Conservation (phyloP, 2,797 vertebrate species). For the Rhinatrema bivittatum region DNA sequence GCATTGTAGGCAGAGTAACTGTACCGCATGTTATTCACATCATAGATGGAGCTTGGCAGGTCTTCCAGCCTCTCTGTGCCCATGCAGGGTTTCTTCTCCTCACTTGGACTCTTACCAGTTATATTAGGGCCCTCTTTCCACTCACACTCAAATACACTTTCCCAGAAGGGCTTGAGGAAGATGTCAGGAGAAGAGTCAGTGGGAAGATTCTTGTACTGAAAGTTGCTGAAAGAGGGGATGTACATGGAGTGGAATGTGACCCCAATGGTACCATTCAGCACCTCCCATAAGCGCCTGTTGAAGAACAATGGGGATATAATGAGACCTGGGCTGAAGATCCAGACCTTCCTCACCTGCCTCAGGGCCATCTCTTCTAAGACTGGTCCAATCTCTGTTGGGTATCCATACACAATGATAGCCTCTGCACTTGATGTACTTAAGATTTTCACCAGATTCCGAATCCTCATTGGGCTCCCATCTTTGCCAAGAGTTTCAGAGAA, state of each 20-base stretch:
- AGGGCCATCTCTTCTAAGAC: slow-evolving; percentile 1
- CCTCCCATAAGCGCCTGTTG: neutral
- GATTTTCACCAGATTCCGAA: neutral
- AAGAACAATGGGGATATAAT: neutral
- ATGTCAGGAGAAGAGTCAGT: neutral
- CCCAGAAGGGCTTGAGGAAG: slow-evolving; percentile 1
- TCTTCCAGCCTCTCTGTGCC: neutral
- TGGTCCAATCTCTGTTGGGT: neutral
- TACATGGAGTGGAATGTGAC: neutral
- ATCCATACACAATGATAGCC: neutral
- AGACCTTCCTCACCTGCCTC: neutral
- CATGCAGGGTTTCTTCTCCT: neutral
- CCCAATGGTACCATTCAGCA: slow-evolving; percentile 1
- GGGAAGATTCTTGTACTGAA: neutral
- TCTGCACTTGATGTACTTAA: slow-evolving; percentile 3
- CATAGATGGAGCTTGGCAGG: neutral
- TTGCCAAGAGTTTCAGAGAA: neutral
- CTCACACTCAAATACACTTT: slow-evolving; percentile 1
- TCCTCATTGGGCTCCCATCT: neutral
- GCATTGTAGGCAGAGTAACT: neutral
- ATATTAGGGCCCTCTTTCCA: neutral
- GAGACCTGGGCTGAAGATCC: slow-evolving; percentile 4
- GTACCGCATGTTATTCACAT: neutral
- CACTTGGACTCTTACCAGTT: neutral
- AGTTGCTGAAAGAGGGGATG: neutral